A percentile compares a stretch with the other conserved stretches of the same genome.
Conservation (phyloP, 2,797 vertebrate species). For the Parotocinclus haroldoi region DNA sequence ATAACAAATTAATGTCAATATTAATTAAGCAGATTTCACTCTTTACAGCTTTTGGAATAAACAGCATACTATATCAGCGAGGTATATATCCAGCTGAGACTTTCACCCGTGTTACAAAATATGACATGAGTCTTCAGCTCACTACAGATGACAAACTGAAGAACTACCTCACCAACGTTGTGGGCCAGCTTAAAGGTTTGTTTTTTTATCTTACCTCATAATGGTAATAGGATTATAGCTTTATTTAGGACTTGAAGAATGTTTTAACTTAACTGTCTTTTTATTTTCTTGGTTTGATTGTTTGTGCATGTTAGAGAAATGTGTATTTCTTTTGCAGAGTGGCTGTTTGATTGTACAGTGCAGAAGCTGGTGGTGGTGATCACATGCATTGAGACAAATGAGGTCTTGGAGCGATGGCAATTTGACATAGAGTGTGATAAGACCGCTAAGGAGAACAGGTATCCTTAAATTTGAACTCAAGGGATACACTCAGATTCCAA, state of each 20-base stretch:
- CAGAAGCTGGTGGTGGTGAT: constrained; percentile 93
- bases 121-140: constrained; percentile 88
- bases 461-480: too few species aligned
- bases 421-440: constrained; percentile 96
- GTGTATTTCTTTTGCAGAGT: constrained; percentile 70
- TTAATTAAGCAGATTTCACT: too few species aligned
- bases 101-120: constrained; percentile 85
- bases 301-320: background rate
- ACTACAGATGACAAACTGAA: constrained; percentile 86
- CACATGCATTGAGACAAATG: constrained; percentile 83
- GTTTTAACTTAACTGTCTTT: background rate
- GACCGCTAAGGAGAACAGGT: constrained; percentile 82
- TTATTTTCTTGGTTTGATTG: too few species aligned
- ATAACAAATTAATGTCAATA: too few species aligned
- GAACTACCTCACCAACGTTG: constrained; percentile 86
- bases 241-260: background rate
- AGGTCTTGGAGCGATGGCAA: constrained; percentile 94
- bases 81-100: constrained; percentile 94
- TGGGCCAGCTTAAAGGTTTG: constrained; percentile 89
- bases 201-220: too few species aligned
- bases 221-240: too few species aligned
- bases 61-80: constrained; percentile 94
- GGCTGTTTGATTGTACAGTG: constrained; percentile 88
- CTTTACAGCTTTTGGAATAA: constrained; percentile 86
- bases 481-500: too few species aligned